These are phyloP conservation scores for Gorsachius goisagi DNA, from an alignment of 2,113 vertebrate species.

Conservation along the genomic window DNA sequence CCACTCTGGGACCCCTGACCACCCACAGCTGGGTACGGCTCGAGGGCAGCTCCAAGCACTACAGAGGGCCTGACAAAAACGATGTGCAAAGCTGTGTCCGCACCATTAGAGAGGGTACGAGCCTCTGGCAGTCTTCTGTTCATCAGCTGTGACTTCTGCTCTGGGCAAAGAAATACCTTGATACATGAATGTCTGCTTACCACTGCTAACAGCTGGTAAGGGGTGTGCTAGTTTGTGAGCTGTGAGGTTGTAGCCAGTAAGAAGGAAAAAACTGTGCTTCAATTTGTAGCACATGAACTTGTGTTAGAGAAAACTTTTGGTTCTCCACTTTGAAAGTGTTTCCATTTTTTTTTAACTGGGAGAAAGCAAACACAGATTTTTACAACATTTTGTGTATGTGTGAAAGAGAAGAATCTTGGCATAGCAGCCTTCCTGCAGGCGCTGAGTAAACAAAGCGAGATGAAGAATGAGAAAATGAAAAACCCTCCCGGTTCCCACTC, in stretches of 20 bases:
- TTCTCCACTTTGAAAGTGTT: neutral
- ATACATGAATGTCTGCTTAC: fast-evolving
- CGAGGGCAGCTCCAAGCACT: fast-evolving
- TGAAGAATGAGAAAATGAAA: neutral
- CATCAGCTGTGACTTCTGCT: neutral
- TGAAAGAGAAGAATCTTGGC: neutral
- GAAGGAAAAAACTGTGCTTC: neutral
- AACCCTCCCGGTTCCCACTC: neutral
- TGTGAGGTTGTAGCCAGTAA: neutral
- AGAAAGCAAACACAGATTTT: neutral
- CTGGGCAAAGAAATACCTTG: neutral
- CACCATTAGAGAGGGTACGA: neutral
- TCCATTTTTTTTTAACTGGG: neutral
- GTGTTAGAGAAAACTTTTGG: neutral
- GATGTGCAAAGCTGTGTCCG: neutral
- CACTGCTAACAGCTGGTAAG: neutral
- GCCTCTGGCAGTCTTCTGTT: neutral
- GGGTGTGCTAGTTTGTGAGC: neutral
- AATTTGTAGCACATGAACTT: neutral
- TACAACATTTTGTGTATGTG: neutral
- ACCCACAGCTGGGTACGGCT: neutral
- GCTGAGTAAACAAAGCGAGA: neutral
- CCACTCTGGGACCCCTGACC: neutral
- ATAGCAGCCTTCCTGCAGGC: neutral
- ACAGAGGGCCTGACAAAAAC: neutral